Evolutionary conservation across 2,113 vertebrate genomes (phyloP).

Genomic region (Potamarius usumacintae): DNA sequence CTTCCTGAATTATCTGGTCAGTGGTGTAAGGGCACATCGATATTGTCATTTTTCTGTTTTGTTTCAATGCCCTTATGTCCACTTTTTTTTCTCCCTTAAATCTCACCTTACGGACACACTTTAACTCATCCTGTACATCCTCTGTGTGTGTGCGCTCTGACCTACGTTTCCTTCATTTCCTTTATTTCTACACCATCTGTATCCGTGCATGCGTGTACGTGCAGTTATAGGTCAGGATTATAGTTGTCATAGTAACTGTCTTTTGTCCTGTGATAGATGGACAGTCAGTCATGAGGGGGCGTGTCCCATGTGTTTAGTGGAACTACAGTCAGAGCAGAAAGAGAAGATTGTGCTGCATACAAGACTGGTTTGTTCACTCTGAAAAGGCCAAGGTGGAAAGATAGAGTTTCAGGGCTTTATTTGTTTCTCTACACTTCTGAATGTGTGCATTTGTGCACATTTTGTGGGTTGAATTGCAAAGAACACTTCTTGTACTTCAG

Average conservation of each 20-base stretch:
- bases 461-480: not conserved
- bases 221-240: not conserved
- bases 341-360: constrained; percentile 18
- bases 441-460: not conserved
- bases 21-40: not conserved
- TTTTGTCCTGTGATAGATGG: constrained; percentile 21
- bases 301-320: constrained; percentile 2
- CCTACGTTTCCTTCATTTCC: not conserved
- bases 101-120: not conserved
- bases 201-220: not conserved
- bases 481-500: not conserved
- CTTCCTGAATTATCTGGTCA: not conserved
- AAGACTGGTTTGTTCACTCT: constrained; percentile 32
- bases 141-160: constrained; percentile 5
- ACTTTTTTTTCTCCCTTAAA: not conserved
- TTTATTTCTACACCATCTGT: constrained; percentile 8
- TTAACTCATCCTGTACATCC: not conserved
- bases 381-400: constrained; percentile 20
- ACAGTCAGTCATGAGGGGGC: constrained; percentile 20
- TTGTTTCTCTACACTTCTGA: not conserved
- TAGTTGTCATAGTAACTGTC: constrained; percentile 14
- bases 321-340: constrained; percentile 19
- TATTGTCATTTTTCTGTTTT: not conserved
- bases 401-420: constrained; percentile 33
- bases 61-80: not conserved